Evolutionary conservation across 2,797 vertebrate species (phyloP).

Genomic region (Siniperca obscura): DNA sequence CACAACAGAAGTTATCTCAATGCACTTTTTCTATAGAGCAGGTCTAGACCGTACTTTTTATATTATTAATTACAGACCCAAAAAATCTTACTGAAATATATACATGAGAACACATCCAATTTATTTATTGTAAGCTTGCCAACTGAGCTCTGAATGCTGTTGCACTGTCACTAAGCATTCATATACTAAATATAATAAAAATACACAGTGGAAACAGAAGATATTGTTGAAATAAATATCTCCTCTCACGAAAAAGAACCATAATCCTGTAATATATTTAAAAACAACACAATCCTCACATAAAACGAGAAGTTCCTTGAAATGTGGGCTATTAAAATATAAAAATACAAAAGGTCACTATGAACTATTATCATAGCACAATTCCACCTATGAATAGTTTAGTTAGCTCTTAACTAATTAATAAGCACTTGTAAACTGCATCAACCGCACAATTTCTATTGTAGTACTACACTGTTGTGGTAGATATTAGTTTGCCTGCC

Average conservation of each 20-base stretch:
- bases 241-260: background rate
- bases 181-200: slow-evolving; percentile 50
- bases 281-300: background rate
- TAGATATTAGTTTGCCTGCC: slow-evolving; percentile 20
- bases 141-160: slow-evolving; percentile 37
- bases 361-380: background rate
- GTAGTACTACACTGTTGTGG: background rate
- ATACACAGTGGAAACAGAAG: slow-evolving; percentile 8
- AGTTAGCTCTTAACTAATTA: background rate
- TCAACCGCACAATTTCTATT: background rate
- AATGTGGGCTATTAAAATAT: background rate
- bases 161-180: slow-evolving; percentile 27
- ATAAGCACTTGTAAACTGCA: slow-evolving; percentile 3
- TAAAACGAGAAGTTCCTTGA: background rate
- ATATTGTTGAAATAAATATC: background rate
- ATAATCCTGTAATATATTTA: background rate
- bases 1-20: no score
- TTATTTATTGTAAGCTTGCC: slow-evolving; percentile 42
- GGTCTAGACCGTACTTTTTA: no score
- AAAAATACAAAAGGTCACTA: background rate
- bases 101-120: slow-evolving; percentile 35
- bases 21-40: no score
- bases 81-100: slow-evolving; percentile 28
- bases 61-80: no score
- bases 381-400: background rate